phyloP scores from a whole-genome alignment of 2,797 vertebrate species.

The Mormyrops boulengeri region DNA sequence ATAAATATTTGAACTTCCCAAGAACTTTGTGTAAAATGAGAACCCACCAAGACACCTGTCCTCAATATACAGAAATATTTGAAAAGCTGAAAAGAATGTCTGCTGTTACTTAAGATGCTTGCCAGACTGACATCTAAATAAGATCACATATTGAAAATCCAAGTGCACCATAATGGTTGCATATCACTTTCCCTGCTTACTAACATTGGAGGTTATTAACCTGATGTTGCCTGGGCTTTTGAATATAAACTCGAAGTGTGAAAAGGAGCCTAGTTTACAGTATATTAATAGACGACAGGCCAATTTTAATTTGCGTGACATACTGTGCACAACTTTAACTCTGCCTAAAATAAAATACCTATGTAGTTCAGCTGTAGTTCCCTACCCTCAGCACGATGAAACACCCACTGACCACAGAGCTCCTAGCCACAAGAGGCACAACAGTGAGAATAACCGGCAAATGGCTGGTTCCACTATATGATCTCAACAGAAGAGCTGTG shows the following conservation, averaged over 20 bases:
- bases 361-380: neutral
- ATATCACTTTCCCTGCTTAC: neutral
- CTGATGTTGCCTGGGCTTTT: neutral
- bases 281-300: neutral
- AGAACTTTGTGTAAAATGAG: slow-evolving; percentile 20
- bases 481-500: neutral
- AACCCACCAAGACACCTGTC: slow-evolving; percentile 39
- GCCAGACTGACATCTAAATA: slow-evolving; percentile 17
- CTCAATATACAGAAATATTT: slow-evolving; percentile 23
- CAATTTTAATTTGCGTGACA: neutral
- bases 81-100: slow-evolving; percentile 5
- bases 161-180: neutral
- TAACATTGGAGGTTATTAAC: neutral
- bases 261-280: neutral
- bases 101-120: slow-evolving; percentile 5
- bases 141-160: neutral
- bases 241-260: neutral
- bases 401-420: neutral
- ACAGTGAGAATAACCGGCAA: neutral
- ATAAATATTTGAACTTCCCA: slow-evolving; percentile 38
- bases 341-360: neutral
- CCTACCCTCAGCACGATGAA: neutral
- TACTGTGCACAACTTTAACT: neutral
- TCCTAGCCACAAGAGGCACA: neutral
- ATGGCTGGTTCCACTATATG: neutral